Conservation (phyloP, 1,140 invertebrate genomes). For the Drosophila insularis region DNA sequence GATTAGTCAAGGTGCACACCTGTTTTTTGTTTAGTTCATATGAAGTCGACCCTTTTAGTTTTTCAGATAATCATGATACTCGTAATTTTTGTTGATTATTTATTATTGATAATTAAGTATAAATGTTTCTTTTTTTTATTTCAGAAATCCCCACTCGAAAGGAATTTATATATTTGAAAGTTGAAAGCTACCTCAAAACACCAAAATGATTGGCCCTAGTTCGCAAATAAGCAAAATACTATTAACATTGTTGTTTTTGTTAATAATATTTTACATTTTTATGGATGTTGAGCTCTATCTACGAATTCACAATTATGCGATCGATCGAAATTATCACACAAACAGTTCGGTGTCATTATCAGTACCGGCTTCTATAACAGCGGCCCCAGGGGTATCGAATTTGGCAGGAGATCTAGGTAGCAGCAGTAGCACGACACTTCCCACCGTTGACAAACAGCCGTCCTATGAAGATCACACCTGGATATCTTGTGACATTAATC, state of each 20-base stretch:
- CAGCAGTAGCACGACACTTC: slow-evolving; percentile 47
- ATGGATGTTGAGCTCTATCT: slow-evolving; percentile 86
- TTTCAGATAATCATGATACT: too few relatives aligned
- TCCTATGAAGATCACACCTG: slow-evolving; percentile 85
- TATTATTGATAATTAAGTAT: neutral
- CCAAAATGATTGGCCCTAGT: slow-evolving; percentile 85
- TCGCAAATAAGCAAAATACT: slow-evolving; percentile 85
- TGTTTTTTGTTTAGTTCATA: too few relatives aligned
- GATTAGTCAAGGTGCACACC: too few relatives aligned
- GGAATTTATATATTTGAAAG: slow-evolving; percentile 46
- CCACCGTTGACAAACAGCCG: slow-evolving; percentile 53
- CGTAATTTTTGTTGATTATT: neutral
- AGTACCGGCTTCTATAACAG: neutral
- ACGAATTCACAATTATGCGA: slow-evolving; percentile 85
- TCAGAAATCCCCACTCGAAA: slow-evolving; percentile 37
- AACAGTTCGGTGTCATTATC: slow-evolving; percentile 47
- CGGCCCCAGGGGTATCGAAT: slow-evolving; percentile 27
- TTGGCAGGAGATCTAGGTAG: slow-evolving; percentile 30
- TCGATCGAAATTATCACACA: slow-evolving; percentile 79
- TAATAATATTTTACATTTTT: slow-evolving; percentile 84
- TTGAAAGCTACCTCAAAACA: slow-evolving; percentile 64
- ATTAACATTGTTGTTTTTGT: slow-evolving; percentile 82
- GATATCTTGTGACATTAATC: slow-evolving; percentile 87
- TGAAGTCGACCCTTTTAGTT: too few relatives aligned
- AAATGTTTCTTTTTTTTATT: slow-evolving; percentile 17